phyloP scores from a whole-genome alignment of 2,888 invertebrate genomes.

The Caenorhabditis parvicauda region DNA sequence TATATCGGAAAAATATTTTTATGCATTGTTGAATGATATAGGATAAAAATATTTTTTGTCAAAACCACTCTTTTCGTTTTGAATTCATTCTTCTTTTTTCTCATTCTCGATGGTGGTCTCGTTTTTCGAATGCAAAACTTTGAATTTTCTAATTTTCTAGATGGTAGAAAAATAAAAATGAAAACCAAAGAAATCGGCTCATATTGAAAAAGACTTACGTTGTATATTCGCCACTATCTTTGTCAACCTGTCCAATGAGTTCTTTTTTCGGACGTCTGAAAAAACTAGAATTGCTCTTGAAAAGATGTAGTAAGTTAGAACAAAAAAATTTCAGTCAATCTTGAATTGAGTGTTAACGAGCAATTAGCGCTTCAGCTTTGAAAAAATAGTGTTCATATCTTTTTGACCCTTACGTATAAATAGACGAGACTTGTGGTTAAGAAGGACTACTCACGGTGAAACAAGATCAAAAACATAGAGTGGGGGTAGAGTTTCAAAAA shows the following conservation, averaged over 20 bases:
- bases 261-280: constrained; percentile 30
- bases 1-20: too few relatives aligned
- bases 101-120: constrained; percentile 3
- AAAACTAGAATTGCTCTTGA: too few relatives aligned
- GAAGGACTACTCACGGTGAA: too few relatives aligned
- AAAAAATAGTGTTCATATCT: too few relatives aligned
- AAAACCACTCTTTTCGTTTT: too few relatives aligned
- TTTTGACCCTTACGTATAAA: too few relatives aligned
- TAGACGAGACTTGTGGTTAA: too few relatives aligned
- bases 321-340: background rate
- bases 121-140: constrained; percentile 9
- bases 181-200: background rate
- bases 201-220: constrained; percentile 23
- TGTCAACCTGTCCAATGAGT: constrained; percentile 37
- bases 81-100: constrained; percentile 9
- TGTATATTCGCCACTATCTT: constrained; percentile 42
- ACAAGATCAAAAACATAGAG: too few relatives aligned
- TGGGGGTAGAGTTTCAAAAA: too few relatives aligned
- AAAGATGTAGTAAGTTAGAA: too few relatives aligned
- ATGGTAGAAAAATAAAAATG: background rate
- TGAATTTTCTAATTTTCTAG: background rate
- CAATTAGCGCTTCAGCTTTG: background rate
- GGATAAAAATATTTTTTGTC: too few relatives aligned
- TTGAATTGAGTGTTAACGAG: background rate
- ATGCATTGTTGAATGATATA: too few relatives aligned